Conservation (phyloP, 2,888 invertebrate species). For the Melanchra persicariae region DNA sequence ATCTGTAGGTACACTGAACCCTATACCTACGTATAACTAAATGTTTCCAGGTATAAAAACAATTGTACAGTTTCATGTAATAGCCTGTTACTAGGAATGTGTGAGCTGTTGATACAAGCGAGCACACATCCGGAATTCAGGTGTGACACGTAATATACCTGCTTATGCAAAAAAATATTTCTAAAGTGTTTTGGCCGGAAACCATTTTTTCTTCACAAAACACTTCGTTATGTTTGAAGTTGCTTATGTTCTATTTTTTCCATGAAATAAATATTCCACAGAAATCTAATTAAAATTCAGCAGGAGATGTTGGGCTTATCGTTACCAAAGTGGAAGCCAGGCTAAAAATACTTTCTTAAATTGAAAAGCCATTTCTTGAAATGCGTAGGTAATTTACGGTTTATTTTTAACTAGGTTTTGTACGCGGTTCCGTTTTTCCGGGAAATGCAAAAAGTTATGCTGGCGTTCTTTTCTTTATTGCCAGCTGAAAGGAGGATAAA, state of each 20-base stretch:
- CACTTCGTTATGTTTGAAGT: not conserved
- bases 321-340: not conserved
- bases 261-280: not conserved
- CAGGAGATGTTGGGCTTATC: not conserved
- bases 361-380: not conserved
- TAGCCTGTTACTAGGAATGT: too few species aligned
- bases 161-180: not conserved
- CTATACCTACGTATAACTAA: too few species aligned
- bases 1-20: too few species aligned
- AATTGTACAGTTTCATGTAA: too few species aligned
- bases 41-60: too few species aligned
- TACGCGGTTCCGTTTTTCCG: not conserved
- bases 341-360: slow-evolving; percentile 12
- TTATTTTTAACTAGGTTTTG: not conserved
- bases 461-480: not conserved
- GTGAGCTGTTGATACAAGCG: not conserved
- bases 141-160: too few species aligned
- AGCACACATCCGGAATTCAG: not conserved
- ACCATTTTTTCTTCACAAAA: not conserved
- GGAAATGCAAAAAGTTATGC: not conserved
- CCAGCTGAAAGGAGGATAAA: not conserved
- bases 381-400: not conserved
- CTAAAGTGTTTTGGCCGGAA: not conserved
- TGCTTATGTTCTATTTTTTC: slow-evolving; percentile 1
- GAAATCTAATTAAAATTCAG: slow-evolving; percentile 20